Conservation (phyloP, 2,113 vertebrate species). For the Cyprinodon tularosa region DNA sequence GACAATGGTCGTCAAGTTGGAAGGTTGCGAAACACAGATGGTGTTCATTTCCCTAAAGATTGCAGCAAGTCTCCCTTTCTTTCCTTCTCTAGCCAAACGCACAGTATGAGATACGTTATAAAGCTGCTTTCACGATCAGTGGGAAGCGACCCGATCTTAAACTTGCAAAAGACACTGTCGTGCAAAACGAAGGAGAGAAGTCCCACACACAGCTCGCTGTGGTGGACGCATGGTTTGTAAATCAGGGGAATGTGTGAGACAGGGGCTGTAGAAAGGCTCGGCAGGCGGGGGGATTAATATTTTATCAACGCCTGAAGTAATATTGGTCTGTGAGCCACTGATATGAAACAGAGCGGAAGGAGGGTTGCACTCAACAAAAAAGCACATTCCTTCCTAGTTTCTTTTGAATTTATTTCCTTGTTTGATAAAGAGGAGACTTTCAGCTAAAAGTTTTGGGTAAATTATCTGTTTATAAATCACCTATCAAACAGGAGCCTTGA, state of each 20-base stretch:
- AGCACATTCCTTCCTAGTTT: background rate
- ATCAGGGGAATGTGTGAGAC: conserved; percentile 7
- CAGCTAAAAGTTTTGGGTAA: background rate
- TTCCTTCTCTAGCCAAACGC: background rate
- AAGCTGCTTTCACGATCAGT: conserved; percentile 3
- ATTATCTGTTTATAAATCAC: background rate
- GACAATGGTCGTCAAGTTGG: background rate
- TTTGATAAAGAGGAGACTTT: background rate
- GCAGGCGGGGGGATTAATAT: conserved; percentile 28
- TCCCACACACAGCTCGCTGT: background rate
- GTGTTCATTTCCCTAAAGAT: conserved; percentile 14
- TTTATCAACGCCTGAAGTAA: conserved; percentile 27
- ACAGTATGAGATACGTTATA: background rate
- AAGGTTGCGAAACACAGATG: conserved; percentile 40
- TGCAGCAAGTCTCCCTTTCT: background rate
- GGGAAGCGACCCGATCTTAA: background rate
- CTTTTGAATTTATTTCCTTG: background rate
- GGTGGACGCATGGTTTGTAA: conserved; percentile 4
- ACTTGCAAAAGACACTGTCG: background rate
- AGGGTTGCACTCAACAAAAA: conserved; percentile 1
- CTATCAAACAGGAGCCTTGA: background rate
- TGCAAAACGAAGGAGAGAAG: background rate
- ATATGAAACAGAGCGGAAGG: conserved; percentile 6
- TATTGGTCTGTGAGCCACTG: conserved; percentile 5
- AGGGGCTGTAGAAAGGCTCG: conserved; percentile 24